These are phyloP conservation scores for Lasioglossum malachurum DNA, from an alignment of 2,888 invertebrate species.

Conservation along the genomic window DNA sequence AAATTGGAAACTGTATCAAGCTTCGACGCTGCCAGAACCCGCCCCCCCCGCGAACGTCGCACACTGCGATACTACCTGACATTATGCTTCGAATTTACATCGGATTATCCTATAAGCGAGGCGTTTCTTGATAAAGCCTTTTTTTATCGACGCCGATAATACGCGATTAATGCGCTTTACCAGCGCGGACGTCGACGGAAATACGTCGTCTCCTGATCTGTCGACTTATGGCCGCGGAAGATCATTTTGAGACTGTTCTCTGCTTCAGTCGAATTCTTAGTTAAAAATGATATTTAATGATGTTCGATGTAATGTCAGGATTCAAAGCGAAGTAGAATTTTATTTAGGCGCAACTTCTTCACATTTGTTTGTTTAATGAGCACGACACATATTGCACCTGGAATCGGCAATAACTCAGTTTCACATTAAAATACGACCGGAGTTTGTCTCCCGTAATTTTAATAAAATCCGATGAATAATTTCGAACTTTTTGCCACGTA, in stretches of 20 bases:
- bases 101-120: not conserved
- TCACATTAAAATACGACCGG: not conserved
- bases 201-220: not conserved
- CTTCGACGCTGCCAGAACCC: slow-evolving; percentile 13
- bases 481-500: not conserved
- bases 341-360: not conserved
- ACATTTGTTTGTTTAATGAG: not conserved
- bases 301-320: no score
- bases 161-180: not conserved
- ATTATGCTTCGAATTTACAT: not conserved
- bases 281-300: not conserved
- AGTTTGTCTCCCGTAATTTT: not conserved
- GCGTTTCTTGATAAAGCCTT: not conserved
- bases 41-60: not conserved
- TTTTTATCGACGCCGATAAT: not conserved
- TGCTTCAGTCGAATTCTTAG: not conserved
- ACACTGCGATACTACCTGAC: not conserved
- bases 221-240: not conserved
- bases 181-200: not conserved
- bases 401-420: not conserved
- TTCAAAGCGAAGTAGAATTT: not conserved
- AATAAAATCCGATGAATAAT: not conserved
- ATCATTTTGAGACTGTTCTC: not conserved
- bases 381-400: not conserved
- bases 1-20: slow-evolving; percentile 41